Evolutionary conservation across 1,140 invertebrate species (phyloP), one percentile per base, ranked within the genome.

Genomic region (Manduca sexta): DNA sequence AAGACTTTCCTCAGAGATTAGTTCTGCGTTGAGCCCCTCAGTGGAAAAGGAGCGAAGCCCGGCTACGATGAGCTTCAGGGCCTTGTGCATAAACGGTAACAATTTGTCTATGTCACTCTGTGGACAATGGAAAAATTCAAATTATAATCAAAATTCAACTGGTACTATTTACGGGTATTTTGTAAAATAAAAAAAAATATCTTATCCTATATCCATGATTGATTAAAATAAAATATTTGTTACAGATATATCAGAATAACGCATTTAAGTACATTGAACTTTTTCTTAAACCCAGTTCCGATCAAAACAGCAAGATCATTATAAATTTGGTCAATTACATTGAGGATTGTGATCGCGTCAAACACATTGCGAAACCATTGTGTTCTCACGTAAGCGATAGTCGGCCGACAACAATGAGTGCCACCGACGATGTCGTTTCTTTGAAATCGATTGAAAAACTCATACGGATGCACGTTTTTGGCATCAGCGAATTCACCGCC

Each of bases 401-500:
- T 69, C 69, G 74, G 68, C 62, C 59, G 56, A 76, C 76, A 77
- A 84, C 81, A 84, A 81, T 84, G 64, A 79, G 66, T 64, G 76
- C 81, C 81, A 84, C 81, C 81, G 77, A 75, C 79, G 78, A 75
- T 64, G 81, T 56, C 64, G 60, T 68, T 84, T 84, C 81, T 69
- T 65, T 70, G 81, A 81, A 84, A 73, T 73, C 69, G 81, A 79
- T 81, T 80, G 68, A 84, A 81, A 83, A 84, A 83, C 75, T 62
- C 64, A 74, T 76, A 80, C 75, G 74, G 77, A 84, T 84, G 79
- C 81, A 84, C 81, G 81, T 84, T 84, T 84, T 79, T 75, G 75
- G 70, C 71, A 76, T 84, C 81, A 84, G 81, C 81, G 67, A 74
- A 83, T 83, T 83, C 62, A 52, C 71, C 68, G 75, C 71, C 69